Evolutionary conservation across 2,113 vertebrate species (phyloP).

Genomic region (Oreotrochilus melanogaster): DNA sequence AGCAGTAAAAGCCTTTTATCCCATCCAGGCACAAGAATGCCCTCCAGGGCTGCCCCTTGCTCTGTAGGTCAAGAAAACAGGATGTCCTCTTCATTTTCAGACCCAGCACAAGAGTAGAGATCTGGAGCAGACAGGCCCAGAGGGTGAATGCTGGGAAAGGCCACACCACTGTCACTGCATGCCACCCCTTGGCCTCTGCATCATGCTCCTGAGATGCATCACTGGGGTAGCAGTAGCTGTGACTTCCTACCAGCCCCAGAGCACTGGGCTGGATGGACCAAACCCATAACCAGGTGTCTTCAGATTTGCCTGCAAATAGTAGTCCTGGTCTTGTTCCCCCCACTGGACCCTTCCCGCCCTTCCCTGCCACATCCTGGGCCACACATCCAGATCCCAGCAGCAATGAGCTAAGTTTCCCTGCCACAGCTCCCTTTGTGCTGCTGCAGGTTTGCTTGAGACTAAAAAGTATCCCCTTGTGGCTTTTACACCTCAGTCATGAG

Average conservation of each 20-base stretch:
- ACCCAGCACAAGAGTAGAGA: background rate
- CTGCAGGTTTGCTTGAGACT: background rate
- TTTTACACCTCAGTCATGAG: background rate
- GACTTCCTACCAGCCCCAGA: background rate
- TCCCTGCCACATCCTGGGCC: background rate
- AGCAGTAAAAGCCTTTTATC: background rate
- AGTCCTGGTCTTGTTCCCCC: background rate
- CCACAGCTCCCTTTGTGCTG: background rate
- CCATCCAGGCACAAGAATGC: background rate
- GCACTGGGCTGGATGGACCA: background rate
- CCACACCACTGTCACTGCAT: background rate
- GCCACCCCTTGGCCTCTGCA: background rate
- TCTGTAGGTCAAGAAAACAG: background rate
- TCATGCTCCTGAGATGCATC: background rate
- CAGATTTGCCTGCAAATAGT: background rate
- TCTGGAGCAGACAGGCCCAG: background rate
- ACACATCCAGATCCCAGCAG: background rate
- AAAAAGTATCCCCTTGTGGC: rapidly evolving
- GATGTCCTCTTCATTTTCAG: background rate
- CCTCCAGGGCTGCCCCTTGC: background rate
- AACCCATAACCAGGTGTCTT: background rate
- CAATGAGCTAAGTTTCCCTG: background rate
- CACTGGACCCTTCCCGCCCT: background rate
- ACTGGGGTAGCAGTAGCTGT: background rate
- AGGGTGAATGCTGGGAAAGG: background rate